These are phyloP conservation scores for Hymenochirus boettgeri DNA, from an alignment of 2,113 vertebrate genomes.

Conservation along the genomic window DNA sequence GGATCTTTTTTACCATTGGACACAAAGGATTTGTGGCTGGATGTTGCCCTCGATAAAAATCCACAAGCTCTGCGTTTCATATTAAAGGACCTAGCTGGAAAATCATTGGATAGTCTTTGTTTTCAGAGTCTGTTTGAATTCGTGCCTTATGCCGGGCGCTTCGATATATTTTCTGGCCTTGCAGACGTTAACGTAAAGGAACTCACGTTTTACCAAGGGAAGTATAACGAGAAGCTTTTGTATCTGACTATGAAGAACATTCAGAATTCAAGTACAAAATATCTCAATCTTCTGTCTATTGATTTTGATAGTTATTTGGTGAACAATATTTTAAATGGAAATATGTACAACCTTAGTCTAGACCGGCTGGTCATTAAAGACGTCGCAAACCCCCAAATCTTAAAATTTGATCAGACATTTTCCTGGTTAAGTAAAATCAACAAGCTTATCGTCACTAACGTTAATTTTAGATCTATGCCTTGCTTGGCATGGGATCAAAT, in stretches of 20 bases:
- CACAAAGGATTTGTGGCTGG: conserved; percentile 61
- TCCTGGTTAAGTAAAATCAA: conserved; percentile 70
- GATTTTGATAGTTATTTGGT: conserved; percentile 75
- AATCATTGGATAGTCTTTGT: conserved; percentile 57
- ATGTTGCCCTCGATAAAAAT: conserved; percentile 64
- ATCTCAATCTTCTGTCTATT: conserved; percentile 63
- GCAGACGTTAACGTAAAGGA: conserved; percentile 45
- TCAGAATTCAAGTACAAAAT: conserved; percentile 49
- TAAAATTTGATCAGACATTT: conserved; percentile 79
- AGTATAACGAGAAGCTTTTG: conserved; percentile 77
- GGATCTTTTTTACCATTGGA: conserved; percentile 65
- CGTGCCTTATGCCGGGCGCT: conserved; percentile 58
- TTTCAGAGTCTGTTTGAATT: conserved; percentile 80
- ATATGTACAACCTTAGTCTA: conserved; percentile 56
- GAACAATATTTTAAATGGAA: conserved; percentile 46
- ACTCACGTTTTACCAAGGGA: conserved; percentile 71
- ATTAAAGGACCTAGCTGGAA: conserved; percentile 64
- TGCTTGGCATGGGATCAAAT: conserved; percentile 72
- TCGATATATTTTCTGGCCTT: conserved; percentile 66
- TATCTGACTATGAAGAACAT: conserved; percentile 66
- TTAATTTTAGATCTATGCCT: conserved; percentile 75
- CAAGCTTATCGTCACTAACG: conserved; percentile 59
- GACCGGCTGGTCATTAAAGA: conserved; percentile 64
- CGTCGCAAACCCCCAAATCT: conserved; percentile 77
- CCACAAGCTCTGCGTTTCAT: conserved; percentile 55